Evolutionary conservation across 2,113 vertebrate genomes (phyloP), one percentile per base, ranked within the genome.

Genomic region (Xenopus borealis): DNA sequence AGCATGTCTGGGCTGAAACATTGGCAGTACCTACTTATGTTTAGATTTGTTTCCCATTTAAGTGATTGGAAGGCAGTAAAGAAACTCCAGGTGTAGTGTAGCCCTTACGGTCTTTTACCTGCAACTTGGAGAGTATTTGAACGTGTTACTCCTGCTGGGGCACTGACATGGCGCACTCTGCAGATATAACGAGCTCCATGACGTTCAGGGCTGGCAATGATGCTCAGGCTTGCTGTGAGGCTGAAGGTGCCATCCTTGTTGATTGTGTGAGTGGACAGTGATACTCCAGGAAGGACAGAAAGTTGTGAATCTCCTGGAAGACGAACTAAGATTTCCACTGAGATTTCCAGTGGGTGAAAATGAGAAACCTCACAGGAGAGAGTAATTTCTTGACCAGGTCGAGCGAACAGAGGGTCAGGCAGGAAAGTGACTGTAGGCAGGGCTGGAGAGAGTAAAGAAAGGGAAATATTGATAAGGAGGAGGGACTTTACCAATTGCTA

Each of bases 171-270:
- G 1, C 27, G 65, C 0, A 91, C 88, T 0, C 87, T 85, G 53
- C 95, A 97, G 82, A 27, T 80, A 47, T 94, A 72, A 75, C 89
- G 82, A 0, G 86, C 88, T 0, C 92, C 91, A 0, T 88, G 87
- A 40, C 88, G 90, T 27, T 83, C 70, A 7, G 78, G 18, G 0
- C 68, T 86, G 6, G 79, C 71, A 0, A 83, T 66, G 47, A 90
- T 82, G 74, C 83, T 85, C 73, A 94, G 85, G 2, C 82, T 82
- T 19, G 71, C 85, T 5, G 78, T 89, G 78, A 95, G 86, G 78
- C 89, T 89, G 78, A 81, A 88, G 40, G 94, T 95, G 66, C 93
- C 92, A 0, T 95, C 91, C 0, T 83, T 83, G 17, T 91, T 90
- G 82, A 87, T 86, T 58, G 80, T 3, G 84, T 94, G 87, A 1